Evolutionary conservation across 2,113 vertebrate species (phyloP), one percentile per base, ranked within the genome.

Genomic region (Nesogale talazaci): DNA sequence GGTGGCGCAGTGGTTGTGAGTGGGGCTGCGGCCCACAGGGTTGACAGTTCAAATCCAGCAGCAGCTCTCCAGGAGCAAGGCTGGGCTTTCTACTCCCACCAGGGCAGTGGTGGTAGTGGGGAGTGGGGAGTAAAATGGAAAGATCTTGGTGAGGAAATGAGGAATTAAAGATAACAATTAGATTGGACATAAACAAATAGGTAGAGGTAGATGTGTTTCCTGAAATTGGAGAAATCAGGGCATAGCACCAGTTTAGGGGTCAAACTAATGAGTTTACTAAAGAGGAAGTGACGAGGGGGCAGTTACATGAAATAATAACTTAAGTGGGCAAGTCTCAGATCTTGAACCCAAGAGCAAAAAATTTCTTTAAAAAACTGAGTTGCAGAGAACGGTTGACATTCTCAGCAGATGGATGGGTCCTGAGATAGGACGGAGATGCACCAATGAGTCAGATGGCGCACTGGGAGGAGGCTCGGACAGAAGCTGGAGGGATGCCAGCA

Each of bases 41-140:
- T n/a, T n/a, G n/a, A n/a, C n/a, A n/a, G n/a, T n/a, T n/a, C n/a
- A n/a, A n/a, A n/a, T n/a, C n/a, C n/a, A n/a, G n/a, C n/a, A n/a
- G n/a, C n/a, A n/a, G n/a, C n/a, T n/a, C n/a, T n/a, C n/a, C n/a
- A n/a, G n/a, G n/a, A n/a, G n/a, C n/a, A n/a, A n/a, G n/a, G n/a
- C n/a, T n/a, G n/a, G n/a, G n/a, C n/a, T n/a, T n/a, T n/a, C n/a
- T n/a, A n/a, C n/a, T n/a, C n/a, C n/a, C n/a, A n/a, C n/a, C n/a
- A n/a, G n/a, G n/a, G n/a, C n/a, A n/a, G n/a, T n/a, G n/a, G n/a
- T n/a, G n/a, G n/a, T n/a, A n/a, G n/a, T n/a, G n/a, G n/a, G n/a
- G n/a, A n/a, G n/a, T n/a, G n/a, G n/a, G n/a, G n/a, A 75, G 57
- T 69, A 81, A 76, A 90, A 88, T 2, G 17, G 87, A 85, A 94